Base-by-base conservation (phyloP, 2,888 invertebrate species). In the Pheosia gnoma region DNA sequence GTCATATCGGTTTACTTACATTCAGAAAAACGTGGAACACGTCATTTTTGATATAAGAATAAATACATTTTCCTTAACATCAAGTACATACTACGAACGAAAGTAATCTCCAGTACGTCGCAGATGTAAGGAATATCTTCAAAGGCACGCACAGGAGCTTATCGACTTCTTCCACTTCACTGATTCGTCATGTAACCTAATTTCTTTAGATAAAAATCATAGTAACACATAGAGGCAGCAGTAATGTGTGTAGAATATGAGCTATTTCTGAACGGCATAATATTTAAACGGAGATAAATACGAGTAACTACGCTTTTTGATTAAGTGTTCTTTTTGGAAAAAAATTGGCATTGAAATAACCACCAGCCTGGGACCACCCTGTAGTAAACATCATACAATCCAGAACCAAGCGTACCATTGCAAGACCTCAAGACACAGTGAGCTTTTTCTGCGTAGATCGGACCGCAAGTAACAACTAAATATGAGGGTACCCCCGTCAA, bases 121-220 rank as follows among this genome's bases (percentile, higher is more conserved):
- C 63, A 66, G 64, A 74, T 67, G 65, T 68, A 70, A 72, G 60
- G 65, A 68, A 72, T 67, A 65, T 72, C 62, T 70, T 74, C 75
- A 75, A 75, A 74, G 75, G 68, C 68, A 61, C 64, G 66, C 66
- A 41, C 57, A 59, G 57, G 60, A 65, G 75, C 75, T 74, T 74
- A 74, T 72, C 75, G 74, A 74, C 75, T 74, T 68, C 65, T 67
- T 11, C 52, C 66, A 61, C 72, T 62, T 62, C 65, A 68, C 65
- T 72, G 72, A 57, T 13, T 70, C 61, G 53, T 62, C 60, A 63
- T 66, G 67, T 65, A 70, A 72, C 70, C 63, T 72, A 75, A 74
- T 72, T 75, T 75, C 65, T 68, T 70, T 63, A 64, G 59, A 51
- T 58, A 58, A 63, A 70, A 72, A 65, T 64, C 72, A 61, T 65